Evolutionary conservation across 2,797 vertebrate species (phyloP).

Genomic region (Cuniculus paca): DNA sequence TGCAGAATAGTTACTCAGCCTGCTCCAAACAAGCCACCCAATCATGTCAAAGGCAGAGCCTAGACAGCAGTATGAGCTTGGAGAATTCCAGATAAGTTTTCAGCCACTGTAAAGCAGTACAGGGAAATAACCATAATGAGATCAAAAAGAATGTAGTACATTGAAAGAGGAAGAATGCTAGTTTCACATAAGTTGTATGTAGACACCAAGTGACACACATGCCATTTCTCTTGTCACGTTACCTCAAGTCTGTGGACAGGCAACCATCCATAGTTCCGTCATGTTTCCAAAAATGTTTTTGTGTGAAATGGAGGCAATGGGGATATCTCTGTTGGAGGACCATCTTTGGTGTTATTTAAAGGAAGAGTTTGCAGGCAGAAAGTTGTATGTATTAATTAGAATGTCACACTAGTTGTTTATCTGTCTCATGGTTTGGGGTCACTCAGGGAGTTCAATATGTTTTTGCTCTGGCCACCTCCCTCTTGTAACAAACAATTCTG

Average conservation of each 20-base stretch:
- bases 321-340: background rate
- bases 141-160: rapidly evolving
- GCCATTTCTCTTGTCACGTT: background rate
- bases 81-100: background rate
- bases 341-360: background rate
- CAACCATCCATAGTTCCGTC: rapidly evolving
- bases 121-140: background rate
- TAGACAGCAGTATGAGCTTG: rapidly evolving
- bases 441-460: rapidly evolving
- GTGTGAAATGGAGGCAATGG: background rate
- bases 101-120: no score
- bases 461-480: background rate
- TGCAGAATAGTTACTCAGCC: background rate
- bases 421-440: background rate
- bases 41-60: background rate
- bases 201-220: background rate
- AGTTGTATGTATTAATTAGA: background rate
- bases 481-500: background rate
- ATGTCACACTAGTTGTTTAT: background rate
- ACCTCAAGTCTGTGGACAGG: background rate
- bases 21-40: background rate
- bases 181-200: background rate
- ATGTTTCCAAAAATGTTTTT: background rate
- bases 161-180: background rate
- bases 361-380: background rate